Evolutionary conservation across 1,140 invertebrate genomes (phyloP), one percentile per base, ranked within the genome.

Genomic region (Littorina saxatilis): DNA sequence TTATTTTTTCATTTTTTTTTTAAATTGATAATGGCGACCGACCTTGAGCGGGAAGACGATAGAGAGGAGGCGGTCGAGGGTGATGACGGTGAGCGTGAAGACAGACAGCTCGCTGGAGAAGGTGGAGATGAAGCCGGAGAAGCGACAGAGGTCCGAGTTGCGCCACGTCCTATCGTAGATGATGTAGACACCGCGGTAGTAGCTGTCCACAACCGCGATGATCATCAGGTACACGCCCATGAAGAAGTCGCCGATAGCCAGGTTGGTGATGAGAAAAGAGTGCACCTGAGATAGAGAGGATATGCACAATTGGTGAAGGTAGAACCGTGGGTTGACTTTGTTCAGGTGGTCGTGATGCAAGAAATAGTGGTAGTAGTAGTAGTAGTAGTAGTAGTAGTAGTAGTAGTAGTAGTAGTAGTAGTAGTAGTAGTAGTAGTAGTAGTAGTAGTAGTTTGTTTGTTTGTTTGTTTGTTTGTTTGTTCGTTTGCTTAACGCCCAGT

Each of bases 61-160:
- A 37, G 92, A 93, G 70, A 94, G 87, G 66, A 94, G 91, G n/a
- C 94, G 88, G 83, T 94, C 94, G 63, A 94, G 83, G 1, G 94
- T 94, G 68, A 94, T 94, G 2, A 94, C 93, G 55, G 94, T 94
- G 2, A 96, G 91, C 1, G 95, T 94, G 55, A 95, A 84, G 55
- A 86, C 85, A 2, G 85, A 86, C 66, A 86, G 75, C 74, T 86
- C 85, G 83, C 94, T 95, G 70, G 95, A 95, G 73, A 95, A 93
- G 27, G 95, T 96, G 84, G 94, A 95, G 52, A 95, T 89, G 84
- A 95, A 94, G 20, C 95, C 95, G 91, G 92, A 94, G 72, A 94
- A 88, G 76, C 93, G 92, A 87, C 94, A 95, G 17, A 94, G 90
- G 5, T 83, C 81, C 77, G 93, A 94, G 27, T 92, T 90, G 29